Evolutionary conservation across 2,888 invertebrate genomes (phyloP), one percentile per base, ranked within the genome.

Genomic region (Drosophila melanosoma): DNA sequence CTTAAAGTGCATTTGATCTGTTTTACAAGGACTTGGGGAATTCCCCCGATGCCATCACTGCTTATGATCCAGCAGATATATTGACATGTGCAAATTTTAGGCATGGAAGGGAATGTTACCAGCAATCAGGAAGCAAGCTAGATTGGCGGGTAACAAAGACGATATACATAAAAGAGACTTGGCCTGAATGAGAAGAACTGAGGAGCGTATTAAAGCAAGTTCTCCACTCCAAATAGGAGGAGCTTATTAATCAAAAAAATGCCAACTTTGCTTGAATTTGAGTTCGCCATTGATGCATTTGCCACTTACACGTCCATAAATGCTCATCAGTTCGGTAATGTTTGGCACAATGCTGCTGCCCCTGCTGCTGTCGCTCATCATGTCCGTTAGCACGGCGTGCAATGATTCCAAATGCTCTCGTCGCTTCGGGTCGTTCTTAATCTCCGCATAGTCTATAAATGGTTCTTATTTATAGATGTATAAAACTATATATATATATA

Each of bases 401-500:
- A 98, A 92, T 0, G 96, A 95, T 1, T 95, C 94, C 88, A 98
- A 96, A 92, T 98, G 97, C 70, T 97, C 97, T 94, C 96, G 95
- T 66, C 97, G 94, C 71, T 94, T 95, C 35, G 93, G 91, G 91
- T 98, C 97, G 11, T 95, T 93, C 92, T 97, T 97, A 56, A 98
- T 94, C 82, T 98, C 96, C 0, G 96, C 94, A 90, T 96, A 96
- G 94, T 98, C 98, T 98, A 62, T 2, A 53, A 54, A 26, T 53
- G 6, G 20, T 15, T 3, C 7, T 32, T 49, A 11, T 49, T 29
- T 26, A 23, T 4, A 8, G 2, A 45, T 29, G 5, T 45, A 23
- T 45, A 45, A 10, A n/a, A 8, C 17, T 12, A 42, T 12, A 20
- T 12, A n/a, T 17, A 38, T 12, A 42, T 12, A 20, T 12, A 42